Conservation (phyloP, 2,888 invertebrate genomes). For the Dilophus febrilis region DNA sequence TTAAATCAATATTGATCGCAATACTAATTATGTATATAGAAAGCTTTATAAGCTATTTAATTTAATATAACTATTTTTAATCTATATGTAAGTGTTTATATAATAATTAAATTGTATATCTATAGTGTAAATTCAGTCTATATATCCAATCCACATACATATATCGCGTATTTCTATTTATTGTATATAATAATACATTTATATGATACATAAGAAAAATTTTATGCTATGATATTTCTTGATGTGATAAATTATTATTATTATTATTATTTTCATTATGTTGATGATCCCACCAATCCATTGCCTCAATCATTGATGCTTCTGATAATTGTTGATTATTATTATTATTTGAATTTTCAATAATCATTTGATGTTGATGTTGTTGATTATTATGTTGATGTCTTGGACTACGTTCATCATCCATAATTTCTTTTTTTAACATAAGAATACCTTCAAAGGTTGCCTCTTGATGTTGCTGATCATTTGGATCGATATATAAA, state of each 20-base stretch:
- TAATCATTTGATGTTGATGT: background rate
- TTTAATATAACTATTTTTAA: too few relatives aligned
- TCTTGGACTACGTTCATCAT: background rate
- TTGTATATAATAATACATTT: too few relatives aligned
- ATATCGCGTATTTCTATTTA: too few relatives aligned
- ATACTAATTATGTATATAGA: too few relatives aligned
- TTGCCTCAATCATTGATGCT: slow-evolving; percentile 35
- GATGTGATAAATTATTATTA: background rate
- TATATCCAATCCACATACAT: too few relatives aligned
- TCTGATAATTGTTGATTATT: slow-evolving; percentile 22
- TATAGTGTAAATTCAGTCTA: too few relatives aligned
- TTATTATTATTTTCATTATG: background rate
- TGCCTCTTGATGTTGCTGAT: background rate
- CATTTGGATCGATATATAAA: background rate
- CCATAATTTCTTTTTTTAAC: slow-evolving; percentile 3
- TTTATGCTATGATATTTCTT: too few relatives aligned
- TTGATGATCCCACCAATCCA: slow-evolving; percentile 35
- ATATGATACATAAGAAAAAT: too few relatives aligned
- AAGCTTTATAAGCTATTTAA: too few relatives aligned
- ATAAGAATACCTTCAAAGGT: slow-evolving; percentile 3
- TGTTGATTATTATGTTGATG: background rate
- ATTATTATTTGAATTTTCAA: slow-evolving; percentile 1
- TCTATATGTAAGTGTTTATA: too few relatives aligned
- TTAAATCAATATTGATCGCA: too few relatives aligned
- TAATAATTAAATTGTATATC: too few relatives aligned